A percentile compares a stretch with the other conserved stretches of the same genome.
Evolutionary conservation across 2,113 vertebrate genomes (phyloP).

Genomic region (Macquaria australasica): DNA sequence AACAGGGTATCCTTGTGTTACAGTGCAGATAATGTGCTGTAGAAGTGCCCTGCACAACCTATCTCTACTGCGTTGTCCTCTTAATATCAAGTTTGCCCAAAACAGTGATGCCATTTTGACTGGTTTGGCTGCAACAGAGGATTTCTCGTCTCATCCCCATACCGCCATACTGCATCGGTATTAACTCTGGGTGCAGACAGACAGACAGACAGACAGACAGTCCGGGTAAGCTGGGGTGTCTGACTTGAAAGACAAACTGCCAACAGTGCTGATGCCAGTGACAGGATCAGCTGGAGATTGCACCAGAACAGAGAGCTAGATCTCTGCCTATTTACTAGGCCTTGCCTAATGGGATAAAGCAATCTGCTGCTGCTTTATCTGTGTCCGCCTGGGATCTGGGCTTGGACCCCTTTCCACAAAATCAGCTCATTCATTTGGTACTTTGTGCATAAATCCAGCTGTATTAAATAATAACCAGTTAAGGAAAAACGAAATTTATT

Average conservation of each 20-base stretch:
- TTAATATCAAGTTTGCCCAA: background rate
- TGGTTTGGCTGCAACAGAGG: background rate
- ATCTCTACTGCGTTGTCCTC: background rate
- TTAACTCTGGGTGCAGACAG: constrained; percentile 32
- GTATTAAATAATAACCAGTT: constrained; percentile 19
- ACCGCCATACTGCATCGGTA: background rate
- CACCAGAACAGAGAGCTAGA: constrained; percentile 61
- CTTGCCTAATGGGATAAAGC: constrained; percentile 79
- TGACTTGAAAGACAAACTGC: constrained; percentile 63
- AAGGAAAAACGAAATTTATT: background rate
- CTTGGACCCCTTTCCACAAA: constrained; percentile 60
- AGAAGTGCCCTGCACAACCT: too few relatives aligned
- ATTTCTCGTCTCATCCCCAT: constrained; percentile 18
- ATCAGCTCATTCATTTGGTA: constrained; percentile 56
- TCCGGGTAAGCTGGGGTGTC: constrained; percentile 40
- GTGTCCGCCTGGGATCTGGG: constrained; percentile 56
- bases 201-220: constrained; percentile 25
- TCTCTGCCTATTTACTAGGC: constrained; percentile 72
- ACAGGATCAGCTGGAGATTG: constrained; percentile 71
- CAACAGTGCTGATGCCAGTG: constrained; percentile 58
- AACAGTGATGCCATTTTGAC: background rate
- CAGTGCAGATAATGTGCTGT: too few relatives aligned
- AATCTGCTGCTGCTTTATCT: constrained; percentile 78
- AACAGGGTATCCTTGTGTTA: too few relatives aligned
- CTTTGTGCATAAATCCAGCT: constrained; percentile 38